Percentiles rank a stretch among this genome's conserved stretches.
Evolutionary conservation across 2,888 invertebrate species (phyloP).

Genomic region (Trissolcus japonicus): DNA sequence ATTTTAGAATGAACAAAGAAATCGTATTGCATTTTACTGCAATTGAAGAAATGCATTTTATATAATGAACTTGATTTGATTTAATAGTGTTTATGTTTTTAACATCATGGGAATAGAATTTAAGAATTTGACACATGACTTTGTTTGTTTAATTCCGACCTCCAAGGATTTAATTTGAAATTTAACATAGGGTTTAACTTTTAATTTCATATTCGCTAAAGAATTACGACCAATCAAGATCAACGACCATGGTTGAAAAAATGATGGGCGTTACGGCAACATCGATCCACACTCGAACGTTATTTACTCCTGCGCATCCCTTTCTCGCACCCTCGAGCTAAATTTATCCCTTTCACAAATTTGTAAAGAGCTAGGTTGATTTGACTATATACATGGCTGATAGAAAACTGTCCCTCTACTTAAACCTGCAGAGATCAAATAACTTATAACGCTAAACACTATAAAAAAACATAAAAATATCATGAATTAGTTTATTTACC

Average conservation of each 20-base stretch:
- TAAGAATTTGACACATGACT: too few relatives aligned
- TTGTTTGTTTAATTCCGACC: neutral
- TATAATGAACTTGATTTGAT: neutral
- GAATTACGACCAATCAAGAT: constrained; percentile 50
- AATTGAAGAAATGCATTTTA: neutral
- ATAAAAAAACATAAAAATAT: too few relatives aligned
- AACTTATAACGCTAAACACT: neutral
- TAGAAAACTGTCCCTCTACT: constrained; percentile 1
- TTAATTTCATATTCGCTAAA: constrained; percentile 15
- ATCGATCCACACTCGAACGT: constrained; percentile 56
- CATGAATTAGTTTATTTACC: too few relatives aligned
- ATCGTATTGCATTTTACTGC: neutral
- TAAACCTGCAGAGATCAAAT: neutral
- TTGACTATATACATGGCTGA: constrained; percentile 15
- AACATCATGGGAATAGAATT: too few relatives aligned
- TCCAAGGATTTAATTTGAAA: neutral
- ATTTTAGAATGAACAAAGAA: too few relatives aligned
- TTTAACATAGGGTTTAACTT: constrained; percentile 6
- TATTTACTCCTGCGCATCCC: constrained; percentile 58
- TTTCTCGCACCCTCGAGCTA: constrained; percentile 52
- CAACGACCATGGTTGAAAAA: constrained; percentile 46
- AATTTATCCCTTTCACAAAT: constrained; percentile 51
- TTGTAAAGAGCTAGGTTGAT: constrained; percentile 28
- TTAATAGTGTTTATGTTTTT: too few relatives aligned
- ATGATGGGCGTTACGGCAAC: constrained; percentile 58